Evolutionary conservation across 2,888 invertebrate species (phyloP).

Genomic region (Nemotelus pantherinus): DNA sequence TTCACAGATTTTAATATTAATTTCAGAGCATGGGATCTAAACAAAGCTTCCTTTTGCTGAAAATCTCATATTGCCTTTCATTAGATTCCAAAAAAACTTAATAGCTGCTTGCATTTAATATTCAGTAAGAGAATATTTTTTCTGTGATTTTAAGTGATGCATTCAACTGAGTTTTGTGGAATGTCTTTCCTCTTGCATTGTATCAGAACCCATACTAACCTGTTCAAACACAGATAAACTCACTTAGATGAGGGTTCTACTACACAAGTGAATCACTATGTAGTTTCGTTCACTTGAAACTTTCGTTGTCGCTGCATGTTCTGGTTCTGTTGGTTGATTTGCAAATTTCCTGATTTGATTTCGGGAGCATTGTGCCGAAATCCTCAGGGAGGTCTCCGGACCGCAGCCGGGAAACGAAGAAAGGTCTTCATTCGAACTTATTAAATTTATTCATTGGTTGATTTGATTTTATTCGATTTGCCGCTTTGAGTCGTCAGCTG

Average conservation of each 20-base stretch:
- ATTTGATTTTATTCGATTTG: conserved; percentile 52
- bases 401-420: neutral
- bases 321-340: conserved; percentile 35
- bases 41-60: too few species aligned
- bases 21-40: too few species aligned
- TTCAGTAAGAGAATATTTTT: too few species aligned
- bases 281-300: neutral
- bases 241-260: neutral
- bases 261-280: too few species aligned
- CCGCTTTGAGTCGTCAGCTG: conserved; percentile 42
- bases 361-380: neutral
- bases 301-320: conserved; percentile 4
- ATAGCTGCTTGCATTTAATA: too few species aligned
- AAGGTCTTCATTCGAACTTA: conserved; percentile 41
- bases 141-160: too few species aligned
- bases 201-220: conserved; percentile 20
- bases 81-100: too few species aligned
- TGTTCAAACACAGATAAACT: conserved; percentile 22
- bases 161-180: neutral
- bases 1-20: neutral
- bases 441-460: conserved; percentile 52
- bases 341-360: conserved; percentile 49
- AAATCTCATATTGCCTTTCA: too few species aligned
- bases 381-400: neutral
- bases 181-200: neutral